Evolutionary conservation across 2,113 vertebrate genomes (phyloP).

Genomic region (Rhinolophus ferrumequinum): DNA sequence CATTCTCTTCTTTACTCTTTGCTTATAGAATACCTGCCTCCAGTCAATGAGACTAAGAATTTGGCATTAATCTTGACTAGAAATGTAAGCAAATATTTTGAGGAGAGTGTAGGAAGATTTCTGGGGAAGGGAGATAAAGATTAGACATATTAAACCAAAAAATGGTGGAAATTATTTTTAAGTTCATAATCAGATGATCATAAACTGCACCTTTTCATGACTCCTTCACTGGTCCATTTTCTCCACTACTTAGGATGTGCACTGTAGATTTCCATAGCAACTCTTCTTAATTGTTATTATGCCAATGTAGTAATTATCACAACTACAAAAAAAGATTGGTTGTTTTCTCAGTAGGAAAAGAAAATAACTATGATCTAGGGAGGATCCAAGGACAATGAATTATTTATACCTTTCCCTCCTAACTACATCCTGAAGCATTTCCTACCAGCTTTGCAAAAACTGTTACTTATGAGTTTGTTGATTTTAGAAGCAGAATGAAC

Average conservation of each 20-base stretch:
- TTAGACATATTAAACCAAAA: background rate
- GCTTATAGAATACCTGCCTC: background rate
- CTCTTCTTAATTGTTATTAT: background rate
- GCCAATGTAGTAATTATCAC: slow-evolving; percentile 12
- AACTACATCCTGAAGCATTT: background rate
- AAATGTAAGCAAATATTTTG: slow-evolving; percentile 38
- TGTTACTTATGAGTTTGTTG: background rate
- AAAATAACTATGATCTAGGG: background rate
- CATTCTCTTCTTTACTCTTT: background rate
- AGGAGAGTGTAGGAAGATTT: background rate
- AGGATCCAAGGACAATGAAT: background rate
- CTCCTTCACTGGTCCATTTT: background rate
- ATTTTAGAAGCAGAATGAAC: background rate
- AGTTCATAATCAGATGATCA: background rate
- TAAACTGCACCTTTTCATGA: background rate
- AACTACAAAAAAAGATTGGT: background rate
- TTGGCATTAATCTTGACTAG: background rate
- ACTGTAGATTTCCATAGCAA: slow-evolving; percentile 32
- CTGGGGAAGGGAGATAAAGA: background rate
- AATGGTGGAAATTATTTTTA: background rate
- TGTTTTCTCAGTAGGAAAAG: slow-evolving; percentile 61
- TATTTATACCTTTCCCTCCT: background rate
- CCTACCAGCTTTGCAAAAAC: background rate
- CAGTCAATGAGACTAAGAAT: background rate
- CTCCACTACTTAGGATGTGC: background rate